Conservation (phyloP, 2,888 invertebrate genomes). For the Gandaritis pyraliata region DNA sequence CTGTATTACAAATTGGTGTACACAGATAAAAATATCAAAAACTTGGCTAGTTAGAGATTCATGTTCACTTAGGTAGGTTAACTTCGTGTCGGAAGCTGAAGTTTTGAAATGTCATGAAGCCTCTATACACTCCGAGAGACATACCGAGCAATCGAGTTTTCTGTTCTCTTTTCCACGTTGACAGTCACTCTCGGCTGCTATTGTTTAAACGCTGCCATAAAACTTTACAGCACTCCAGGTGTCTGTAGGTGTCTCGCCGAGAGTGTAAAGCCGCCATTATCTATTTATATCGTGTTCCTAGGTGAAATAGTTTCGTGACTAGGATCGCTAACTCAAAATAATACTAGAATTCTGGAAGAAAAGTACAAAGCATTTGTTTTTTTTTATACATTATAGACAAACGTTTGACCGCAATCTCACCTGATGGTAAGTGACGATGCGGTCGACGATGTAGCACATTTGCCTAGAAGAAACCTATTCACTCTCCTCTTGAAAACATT, state of each 20-base stretch:
- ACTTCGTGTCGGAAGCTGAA: too few relatives aligned
- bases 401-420: too few relatives aligned
- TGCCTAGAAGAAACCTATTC: too few relatives aligned
- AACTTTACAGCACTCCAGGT: constrained; percentile 14
- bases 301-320: constrained; percentile 48
- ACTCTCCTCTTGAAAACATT: too few relatives aligned
- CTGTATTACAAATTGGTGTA: too few relatives aligned
- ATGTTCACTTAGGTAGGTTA: too few relatives aligned
- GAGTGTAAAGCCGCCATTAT: constrained; percentile 20
- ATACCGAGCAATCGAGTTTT: not conserved
- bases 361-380: constrained; percentile 9
- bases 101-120: too few relatives aligned
- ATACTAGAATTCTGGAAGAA: constrained; percentile 15
- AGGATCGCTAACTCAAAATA: constrained; percentile 31
- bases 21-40: too few relatives aligned
- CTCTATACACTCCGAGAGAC: not conserved
- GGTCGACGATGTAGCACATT: too few relatives aligned
- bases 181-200: not conserved
- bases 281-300: constrained; percentile 35
- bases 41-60: too few relatives aligned
- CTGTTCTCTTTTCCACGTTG: not conserved
- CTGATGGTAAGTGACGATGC: too few relatives aligned
- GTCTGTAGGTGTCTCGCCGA: constrained; percentile 12
- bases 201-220: constrained; percentile 5
- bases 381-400: too few relatives aligned